Evolutionary conservation across 2,113 vertebrate species (phyloP).

Genomic region (Pampusana beccarii): DNA sequence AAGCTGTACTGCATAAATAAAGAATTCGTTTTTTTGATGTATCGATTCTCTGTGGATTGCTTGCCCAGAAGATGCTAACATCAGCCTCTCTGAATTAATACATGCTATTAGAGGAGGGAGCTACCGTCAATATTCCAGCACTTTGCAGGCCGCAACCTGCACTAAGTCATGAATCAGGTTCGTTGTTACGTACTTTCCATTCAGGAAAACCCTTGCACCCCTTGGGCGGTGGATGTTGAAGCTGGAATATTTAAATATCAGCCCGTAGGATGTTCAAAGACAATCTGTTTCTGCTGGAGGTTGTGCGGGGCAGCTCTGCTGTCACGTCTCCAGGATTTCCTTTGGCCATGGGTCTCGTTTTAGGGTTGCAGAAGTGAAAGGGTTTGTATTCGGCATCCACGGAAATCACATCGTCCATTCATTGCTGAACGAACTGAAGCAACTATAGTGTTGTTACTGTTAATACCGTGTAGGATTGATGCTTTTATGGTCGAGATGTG

Average conservation of each 20-base stretch:
- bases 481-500: not conserved
- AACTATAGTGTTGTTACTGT: rapidly evolving
- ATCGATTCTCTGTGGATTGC: slow-evolving; percentile 2
- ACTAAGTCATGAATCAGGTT: not conserved
- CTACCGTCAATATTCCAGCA: not conserved
- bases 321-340: rapidly evolving
- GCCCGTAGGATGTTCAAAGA: not conserved
- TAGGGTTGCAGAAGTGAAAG: not conserved
- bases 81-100: slow-evolving; percentile 22
- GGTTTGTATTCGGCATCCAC: no score
- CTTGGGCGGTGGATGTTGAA: not conserved
- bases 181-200: not conserved
- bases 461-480: rapidly evolving
- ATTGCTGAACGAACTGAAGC: not conserved
- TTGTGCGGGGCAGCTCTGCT: not conserved
- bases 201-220: not conserved
- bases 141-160: not conserved
- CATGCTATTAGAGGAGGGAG: not conserved
- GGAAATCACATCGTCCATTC: not conserved
- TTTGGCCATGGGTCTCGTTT: not conserved
- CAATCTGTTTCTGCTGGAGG: not conserved
- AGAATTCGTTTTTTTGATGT: not conserved
- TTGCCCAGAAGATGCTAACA: slow-evolving; percentile 25
- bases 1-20: not conserved
- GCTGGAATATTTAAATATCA: not conserved